Evolutionary conservation across 2,888 invertebrate genomes (phyloP), one percentile per base, ranked within the genome.

Genomic region (Morpho deidamia): DNA sequence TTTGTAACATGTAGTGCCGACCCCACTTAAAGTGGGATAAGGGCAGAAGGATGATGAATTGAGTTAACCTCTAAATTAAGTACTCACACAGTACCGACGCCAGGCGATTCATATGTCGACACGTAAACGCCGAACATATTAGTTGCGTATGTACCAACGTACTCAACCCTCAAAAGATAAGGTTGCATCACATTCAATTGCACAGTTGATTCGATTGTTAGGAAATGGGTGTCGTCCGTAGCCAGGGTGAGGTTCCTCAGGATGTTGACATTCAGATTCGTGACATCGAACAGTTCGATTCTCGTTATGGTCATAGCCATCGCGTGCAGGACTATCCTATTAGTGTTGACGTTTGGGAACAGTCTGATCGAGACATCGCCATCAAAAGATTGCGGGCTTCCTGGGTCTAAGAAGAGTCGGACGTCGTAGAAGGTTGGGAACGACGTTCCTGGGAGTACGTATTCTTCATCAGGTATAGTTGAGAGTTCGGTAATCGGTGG

Each of bases 101-200:
- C 60, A 0, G 64, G 60, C 9, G 72, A 61, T 7, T 67, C 61
- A 59, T 93, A 93, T 2, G 83, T 90, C 37, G 93, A 91, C 32
- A 91, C 79, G 62, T 93, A 93, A 32, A 95, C 89, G 12, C 94
- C 95, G 53, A 91, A 91, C 72, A 93, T 87, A 40, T 92, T 90
- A 11, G 83, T 83, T 37, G 91, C 91, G 53, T 93, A 91, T 3
- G 74, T 71, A 0, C 92, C 94, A 0, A 69, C 72, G 64, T 92
- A 95, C 0, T 81, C 71, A 56, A 94, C 92, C 53, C 83, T 74
- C 1, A 93, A 63, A 0, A 70, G 69, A 65, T 93, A 91, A 0
- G 76, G 77, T 11, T 74, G 72, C 0, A 82, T 76, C 0, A 71
- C 67, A 1, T 59, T 55, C 35, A 93, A 56, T 0, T 63, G 44